phyloP scores from a whole-genome alignment of 2,113 vertebrate species.

The Thunnus maccoyii region DNA sequence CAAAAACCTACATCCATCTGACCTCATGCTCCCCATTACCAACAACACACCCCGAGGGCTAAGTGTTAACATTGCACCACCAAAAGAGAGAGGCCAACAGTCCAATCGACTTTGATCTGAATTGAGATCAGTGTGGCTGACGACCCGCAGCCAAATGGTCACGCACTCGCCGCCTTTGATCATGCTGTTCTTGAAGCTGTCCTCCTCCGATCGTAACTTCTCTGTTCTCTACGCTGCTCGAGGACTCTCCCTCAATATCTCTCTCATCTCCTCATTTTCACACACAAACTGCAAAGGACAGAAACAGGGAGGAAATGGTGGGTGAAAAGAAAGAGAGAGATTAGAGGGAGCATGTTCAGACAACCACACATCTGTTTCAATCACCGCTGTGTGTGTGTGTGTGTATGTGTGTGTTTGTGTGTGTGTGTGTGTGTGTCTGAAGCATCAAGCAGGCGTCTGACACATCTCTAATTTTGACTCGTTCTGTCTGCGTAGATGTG shows the following conservation, averaged over 20 bases:
- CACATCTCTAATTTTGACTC: constrained; percentile 44
- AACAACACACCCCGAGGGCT: constrained; percentile 62
- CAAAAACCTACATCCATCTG: constrained; percentile 54
- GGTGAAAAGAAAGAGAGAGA: constrained; percentile 45
- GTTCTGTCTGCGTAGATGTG: constrained; percentile 39
- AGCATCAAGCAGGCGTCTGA: constrained; percentile 21
- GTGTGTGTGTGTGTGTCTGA: constrained; percentile 2
- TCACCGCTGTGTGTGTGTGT: constrained; percentile 23
- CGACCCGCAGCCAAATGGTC: constrained; percentile 65
- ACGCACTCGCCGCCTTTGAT: constrained; percentile 70
- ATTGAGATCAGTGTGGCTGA: constrained; percentile 56
- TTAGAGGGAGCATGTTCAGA: constrained; percentile 53
- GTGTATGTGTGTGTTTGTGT: constrained; percentile 13
- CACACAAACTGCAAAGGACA: constrained; percentile 61
- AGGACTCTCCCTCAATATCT: constrained; percentile 55
- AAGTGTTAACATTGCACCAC: constrained; percentile 57
- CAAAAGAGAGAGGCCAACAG: constrained; percentile 45
- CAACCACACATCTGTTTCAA: constrained; percentile 47
- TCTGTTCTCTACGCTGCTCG: constrained; percentile 51
- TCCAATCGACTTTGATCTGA: constrained; percentile 69
- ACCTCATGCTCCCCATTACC: constrained; percentile 73
- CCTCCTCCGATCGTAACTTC: constrained; percentile 49
- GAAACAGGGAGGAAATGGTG: constrained; percentile 38
- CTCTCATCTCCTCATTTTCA: constrained; percentile 44
- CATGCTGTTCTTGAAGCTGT: constrained; percentile 56